Percentiles rank a stretch among this genome's conserved stretches.
phyloP scores from a whole-genome alignment of 2,797 vertebrate genomes.

The Mormyrops attenuatus region DNA sequence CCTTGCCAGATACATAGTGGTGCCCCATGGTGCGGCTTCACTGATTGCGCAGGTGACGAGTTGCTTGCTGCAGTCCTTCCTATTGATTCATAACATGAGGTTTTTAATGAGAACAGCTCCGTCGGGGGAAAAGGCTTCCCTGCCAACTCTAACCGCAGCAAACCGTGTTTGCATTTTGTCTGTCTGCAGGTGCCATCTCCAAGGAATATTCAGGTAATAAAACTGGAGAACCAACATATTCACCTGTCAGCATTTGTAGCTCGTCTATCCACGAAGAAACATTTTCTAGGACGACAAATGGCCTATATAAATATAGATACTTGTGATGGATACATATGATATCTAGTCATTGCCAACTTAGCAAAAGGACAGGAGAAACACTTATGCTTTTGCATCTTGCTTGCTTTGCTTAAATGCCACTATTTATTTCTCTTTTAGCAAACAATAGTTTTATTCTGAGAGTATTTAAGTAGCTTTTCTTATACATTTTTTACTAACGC shows the following conservation, averaged over 20 bases:
- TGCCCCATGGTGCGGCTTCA: not conserved
- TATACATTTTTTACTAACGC: not conserved
- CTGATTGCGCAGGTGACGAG: not conserved
- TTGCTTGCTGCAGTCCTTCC: not conserved
- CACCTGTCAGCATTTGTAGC: not conserved
- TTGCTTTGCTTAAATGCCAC: not conserved
- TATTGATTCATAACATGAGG: slow-evolving; percentile 13
- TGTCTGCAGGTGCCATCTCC: slow-evolving; percentile 16
- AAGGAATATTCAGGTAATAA: slow-evolving; percentile 10
- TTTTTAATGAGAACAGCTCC: slow-evolving; percentile 20
- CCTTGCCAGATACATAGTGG: not conserved
- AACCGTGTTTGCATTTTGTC: slow-evolving; percentile 9
- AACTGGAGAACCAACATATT: slow-evolving; percentile 2
- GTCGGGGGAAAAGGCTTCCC: not conserved
- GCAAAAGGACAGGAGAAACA: not conserved
- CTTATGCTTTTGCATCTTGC: not conserved
- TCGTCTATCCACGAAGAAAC: not conserved
- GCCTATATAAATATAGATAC: slow-evolving; percentile 2
- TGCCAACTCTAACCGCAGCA: slow-evolving; percentile 12
- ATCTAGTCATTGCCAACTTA: not conserved
- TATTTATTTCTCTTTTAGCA: not conserved
- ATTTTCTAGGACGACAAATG: not conserved
- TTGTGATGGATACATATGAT: not conserved
- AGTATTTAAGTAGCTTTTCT: not conserved
- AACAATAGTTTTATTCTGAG: not conserved